Percentiles rank a stretch among this genome's conserved stretches.
phyloP scores from a whole-genome alignment of 2,797 vertebrate genomes.

The Pterois miles region DNA sequence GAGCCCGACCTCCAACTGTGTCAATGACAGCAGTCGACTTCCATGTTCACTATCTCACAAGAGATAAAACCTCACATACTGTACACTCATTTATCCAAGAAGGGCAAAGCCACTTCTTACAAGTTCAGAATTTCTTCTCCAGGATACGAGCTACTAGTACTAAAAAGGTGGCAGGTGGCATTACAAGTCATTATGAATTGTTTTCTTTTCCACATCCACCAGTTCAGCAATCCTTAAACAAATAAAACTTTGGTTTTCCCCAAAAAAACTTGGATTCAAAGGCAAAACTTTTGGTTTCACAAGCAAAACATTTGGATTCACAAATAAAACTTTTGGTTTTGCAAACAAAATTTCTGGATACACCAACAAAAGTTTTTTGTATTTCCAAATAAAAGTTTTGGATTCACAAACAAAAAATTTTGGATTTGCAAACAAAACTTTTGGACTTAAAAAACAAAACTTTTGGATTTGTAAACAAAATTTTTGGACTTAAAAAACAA shows the following conservation, averaged over 20 bases:
- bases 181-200: background rate
- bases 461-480: background rate
- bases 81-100: background rate
- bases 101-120: background rate
- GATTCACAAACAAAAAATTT: too few relatives aligned
- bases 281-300: too few relatives aligned
- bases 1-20: slow-evolving; percentile 16
- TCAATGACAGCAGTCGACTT: slow-evolving; percentile 11
- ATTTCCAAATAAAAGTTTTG: too few relatives aligned
- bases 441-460: too few relatives aligned
- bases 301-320: too few relatives aligned
- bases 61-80: background rate
- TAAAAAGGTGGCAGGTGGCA: background rate
- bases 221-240: background rate
- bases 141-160: background rate
- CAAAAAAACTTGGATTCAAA: too few relatives aligned
- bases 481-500: too few relatives aligned
- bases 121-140: background rate
- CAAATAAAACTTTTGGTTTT: too few relatives aligned
- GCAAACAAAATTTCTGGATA: too few relatives aligned
- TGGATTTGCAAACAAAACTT: too few relatives aligned
- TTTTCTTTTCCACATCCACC: background rate
- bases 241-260: too few relatives aligned
- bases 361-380: too few relatives aligned
- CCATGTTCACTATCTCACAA: background rate